Percentiles rank a stretch among this genome's conserved stretches.
Conservation (phyloP, 64 coral and sea anemone genomes). For the Astreopora myriophthalma region DNA sequence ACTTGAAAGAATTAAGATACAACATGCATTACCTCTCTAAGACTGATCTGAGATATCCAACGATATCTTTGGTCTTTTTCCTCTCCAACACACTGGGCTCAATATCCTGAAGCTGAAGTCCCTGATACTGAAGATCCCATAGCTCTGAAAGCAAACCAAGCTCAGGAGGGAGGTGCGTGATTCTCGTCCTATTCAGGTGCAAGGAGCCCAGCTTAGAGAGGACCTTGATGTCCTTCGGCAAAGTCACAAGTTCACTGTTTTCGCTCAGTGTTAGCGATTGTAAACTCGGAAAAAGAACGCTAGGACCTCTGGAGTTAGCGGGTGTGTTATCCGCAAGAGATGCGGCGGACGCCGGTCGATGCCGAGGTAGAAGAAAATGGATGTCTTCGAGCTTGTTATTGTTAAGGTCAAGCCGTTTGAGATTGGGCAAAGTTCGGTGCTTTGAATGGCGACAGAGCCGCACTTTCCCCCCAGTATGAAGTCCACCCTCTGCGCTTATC, state of each 20-base stretch:
- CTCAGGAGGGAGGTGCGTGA: conserved; percentile 80
- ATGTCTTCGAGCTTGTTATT: conserved; percentile 85
- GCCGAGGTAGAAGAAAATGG: conserved; percentile 54
- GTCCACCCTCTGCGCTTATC: conserved; percentile 45
- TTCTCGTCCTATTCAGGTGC: conserved; percentile 79
- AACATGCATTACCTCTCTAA: conserved; percentile 82
- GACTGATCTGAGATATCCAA: conserved; percentile 92
- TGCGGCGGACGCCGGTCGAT: not conserved
- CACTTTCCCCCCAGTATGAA: not conserved
- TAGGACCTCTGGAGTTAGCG: not conserved
- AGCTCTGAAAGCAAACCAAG: conserved; percentile 87
- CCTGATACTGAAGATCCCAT: conserved; percentile 94
- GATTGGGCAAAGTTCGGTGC: conserved; percentile 71
- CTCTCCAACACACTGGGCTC: conserved; percentile 91
- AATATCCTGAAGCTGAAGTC: conserved; percentile 77
- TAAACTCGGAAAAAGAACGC: conserved; percentile 80
- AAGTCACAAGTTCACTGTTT: conserved; percentile 54
- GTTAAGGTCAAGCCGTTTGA: conserved; percentile 87
- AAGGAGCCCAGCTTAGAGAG: conserved; percentile 87
- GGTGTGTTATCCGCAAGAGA: not conserved
- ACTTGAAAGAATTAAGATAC: no score
- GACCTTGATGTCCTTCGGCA: conserved; percentile 79
- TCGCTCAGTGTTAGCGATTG: conserved; percentile 81
- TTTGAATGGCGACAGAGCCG: conserved; percentile 82
- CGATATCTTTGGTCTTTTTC: conserved; percentile 92